Evolutionary conservation across 2,113 vertebrate genomes (phyloP).

Genomic region (Mellivora capensis): DNA sequence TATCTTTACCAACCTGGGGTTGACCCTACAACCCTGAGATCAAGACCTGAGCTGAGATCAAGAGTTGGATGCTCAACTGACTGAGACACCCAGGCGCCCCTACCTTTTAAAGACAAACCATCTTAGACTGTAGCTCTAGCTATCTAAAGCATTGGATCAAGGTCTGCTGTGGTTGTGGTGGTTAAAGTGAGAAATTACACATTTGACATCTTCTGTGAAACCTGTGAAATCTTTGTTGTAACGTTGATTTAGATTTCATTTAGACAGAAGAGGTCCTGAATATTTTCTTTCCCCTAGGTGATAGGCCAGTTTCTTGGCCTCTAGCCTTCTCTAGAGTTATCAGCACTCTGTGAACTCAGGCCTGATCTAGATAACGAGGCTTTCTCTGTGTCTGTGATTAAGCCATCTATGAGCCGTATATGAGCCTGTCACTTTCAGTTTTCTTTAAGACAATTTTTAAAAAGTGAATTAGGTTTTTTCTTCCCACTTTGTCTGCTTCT

Average conservation of each 20-base stretch:
- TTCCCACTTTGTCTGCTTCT: background rate
- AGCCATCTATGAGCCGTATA: background rate
- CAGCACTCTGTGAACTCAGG: background rate
- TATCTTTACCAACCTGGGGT: background rate
- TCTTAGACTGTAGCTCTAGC: background rate
- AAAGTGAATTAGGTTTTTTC: background rate
- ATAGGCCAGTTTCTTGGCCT: background rate
- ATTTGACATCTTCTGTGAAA: background rate
- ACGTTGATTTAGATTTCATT: constrained; percentile 45
- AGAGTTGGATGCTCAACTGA: background rate
- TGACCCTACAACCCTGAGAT: background rate
- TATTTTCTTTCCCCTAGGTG: background rate
- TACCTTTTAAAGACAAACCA: constrained; percentile 9
- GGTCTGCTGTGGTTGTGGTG: background rate
- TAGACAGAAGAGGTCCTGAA: background rate
- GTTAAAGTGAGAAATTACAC: background rate
- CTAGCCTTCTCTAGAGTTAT: background rate
- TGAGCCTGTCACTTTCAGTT: background rate
- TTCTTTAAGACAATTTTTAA: background rate
- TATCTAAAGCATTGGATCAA: background rate
- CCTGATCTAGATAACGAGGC: background rate
- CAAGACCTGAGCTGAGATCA: background rate
- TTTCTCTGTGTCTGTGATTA: background rate
- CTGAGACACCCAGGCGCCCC: background rate
- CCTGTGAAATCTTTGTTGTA: background rate